These are phyloP conservation scores for Coregonus sp. DNA, from an alignment of 2,797 vertebrate genomes.

Conservation along the genomic window DNA sequence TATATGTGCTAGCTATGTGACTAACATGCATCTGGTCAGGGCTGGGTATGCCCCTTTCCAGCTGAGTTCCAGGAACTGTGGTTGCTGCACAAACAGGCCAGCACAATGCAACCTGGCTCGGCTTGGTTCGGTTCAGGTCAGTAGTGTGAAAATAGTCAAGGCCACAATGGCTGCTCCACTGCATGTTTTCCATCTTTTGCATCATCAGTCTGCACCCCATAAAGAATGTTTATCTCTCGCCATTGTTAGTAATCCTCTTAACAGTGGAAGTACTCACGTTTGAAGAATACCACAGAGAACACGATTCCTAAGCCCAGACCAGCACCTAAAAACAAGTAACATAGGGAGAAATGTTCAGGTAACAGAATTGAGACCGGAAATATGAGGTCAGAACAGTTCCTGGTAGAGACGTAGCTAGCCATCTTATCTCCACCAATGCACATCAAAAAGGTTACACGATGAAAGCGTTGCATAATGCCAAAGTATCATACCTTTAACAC, in stretches of 20 bases:
- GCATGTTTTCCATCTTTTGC: neutral
- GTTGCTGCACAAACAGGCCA: no score
- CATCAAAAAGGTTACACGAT: neutral
- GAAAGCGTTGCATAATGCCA: neutral
- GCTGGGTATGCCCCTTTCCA: no score
- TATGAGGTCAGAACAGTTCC: neutral
- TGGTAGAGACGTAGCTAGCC: neutral
- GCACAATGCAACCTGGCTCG: no score
- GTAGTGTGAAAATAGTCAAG: neutral
- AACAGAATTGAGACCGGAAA: neutral
- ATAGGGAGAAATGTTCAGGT: conserved; percentile 1
- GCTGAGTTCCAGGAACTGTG: no score
- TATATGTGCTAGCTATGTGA: no score
- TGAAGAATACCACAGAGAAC: conserved; percentile 96
- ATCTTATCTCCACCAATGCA: neutral
- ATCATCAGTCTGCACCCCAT: neutral
- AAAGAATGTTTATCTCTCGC: neutral
- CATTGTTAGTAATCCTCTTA: neutral
- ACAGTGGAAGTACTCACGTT: conserved; percentile 82
- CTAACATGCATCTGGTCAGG: no score
- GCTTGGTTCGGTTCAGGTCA: no score
- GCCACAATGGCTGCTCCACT: neutral
- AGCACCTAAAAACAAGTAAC: conserved; percentile 78
- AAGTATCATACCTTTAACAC: neutral
- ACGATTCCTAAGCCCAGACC: conserved; percentile 93